phyloP scores from a whole-genome alignment of 2,797 vertebrate species.

The Micropoecilia bifurca region DNA sequence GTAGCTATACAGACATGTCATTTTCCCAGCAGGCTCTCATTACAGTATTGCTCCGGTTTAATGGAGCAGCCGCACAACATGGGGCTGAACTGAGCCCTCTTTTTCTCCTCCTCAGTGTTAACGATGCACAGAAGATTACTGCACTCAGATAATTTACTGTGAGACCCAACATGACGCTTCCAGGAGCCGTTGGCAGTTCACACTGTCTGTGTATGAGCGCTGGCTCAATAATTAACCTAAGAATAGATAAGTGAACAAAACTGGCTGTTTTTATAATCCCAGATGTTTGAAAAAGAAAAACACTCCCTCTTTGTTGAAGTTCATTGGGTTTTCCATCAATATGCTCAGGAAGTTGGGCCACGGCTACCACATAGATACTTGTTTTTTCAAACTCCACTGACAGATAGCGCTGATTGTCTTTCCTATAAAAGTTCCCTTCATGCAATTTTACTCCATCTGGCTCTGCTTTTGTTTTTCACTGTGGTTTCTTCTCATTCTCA shows the following conservation, averaged over 20 bases:
- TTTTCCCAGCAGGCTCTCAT: slow-evolving; percentile 83
- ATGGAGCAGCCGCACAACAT: slow-evolving; percentile 63
- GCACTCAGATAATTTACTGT: slow-evolving; percentile 55
- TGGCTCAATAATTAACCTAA: slow-evolving; percentile 62
- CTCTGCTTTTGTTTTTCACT: slow-evolving; percentile 72
- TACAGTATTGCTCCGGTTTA: slow-evolving; percentile 74
- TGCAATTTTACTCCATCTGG: slow-evolving; percentile 73
- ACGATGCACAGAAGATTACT: slow-evolving; percentile 64
- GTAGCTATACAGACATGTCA: slow-evolving; percentile 76
- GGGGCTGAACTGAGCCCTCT: slow-evolving; percentile 70
- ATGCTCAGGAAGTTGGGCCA: slow-evolving; percentile 43
- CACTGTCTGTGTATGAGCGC: slow-evolving; percentile 12
- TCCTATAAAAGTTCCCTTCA: slow-evolving; percentile 64
- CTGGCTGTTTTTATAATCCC: slow-evolving; percentile 39
- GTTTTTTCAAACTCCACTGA: slow-evolving; percentile 46
- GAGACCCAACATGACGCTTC: slow-evolving; percentile 39
- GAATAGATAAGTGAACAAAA: slow-evolving; percentile 53
- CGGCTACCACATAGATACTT: slow-evolving; percentile 42
- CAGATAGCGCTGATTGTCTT: slow-evolving; percentile 70
- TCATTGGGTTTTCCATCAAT: slow-evolving; percentile 45
- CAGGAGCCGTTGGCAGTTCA: slow-evolving; percentile 9
- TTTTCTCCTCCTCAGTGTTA: slow-evolving; percentile 65
- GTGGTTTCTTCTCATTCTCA: slow-evolving; percentile 79
- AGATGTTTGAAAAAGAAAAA: slow-evolving; percentile 27
- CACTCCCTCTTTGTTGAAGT: slow-evolving; percentile 51